Evolutionary conservation across 2,888 invertebrate genomes (phyloP), one percentile per base, ranked within the genome.

Genomic region (Ochropleura leucogaster): DNA sequence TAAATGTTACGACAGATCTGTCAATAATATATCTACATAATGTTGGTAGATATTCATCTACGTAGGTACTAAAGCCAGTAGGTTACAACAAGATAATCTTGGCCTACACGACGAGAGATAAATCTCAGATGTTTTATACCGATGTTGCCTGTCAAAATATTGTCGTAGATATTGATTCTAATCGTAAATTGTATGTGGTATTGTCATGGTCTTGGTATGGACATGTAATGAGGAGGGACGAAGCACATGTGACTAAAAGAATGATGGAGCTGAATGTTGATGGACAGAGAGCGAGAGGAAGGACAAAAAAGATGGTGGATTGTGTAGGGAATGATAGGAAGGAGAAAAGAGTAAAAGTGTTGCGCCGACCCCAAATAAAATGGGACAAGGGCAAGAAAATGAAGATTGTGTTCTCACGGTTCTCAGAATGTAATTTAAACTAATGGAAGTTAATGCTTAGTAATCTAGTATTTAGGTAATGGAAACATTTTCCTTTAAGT

Each of bases 391-490:
- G 30, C 30, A 30, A 3, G 30, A 30, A 30, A 30, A 30, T 30
- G 30, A 30, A 2, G 30, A 30, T 30, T 30, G 30, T 30, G n/a
- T 30, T 30, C 30, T 30, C 30, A 30, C 1, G 30, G 4, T 57
- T 73, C 7, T 55, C 3, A 44, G 30, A 40, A 47, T 60, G 7
- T n/a, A 68, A 46, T 62, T 53, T 47, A 60, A 42, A 53, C 18
- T 68, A 60, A 76, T 76, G 14, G 66, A 20, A 66, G n/a, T 3
- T 46, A 60, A 74, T 53, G 46, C 30, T 60, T 53, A 14, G 20
- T 51, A 60, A 74, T 76, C 77, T 60, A 4, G 5, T 47, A 53
- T 20, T 40, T 77, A 47, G 68, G 53, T 77, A 60, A 75, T 59
- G 57, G 30, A 76, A 51, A 75, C 40, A 59, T 74, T 55, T 14